phyloP scores from a whole-genome alignment of 2,113 vertebrate genomes.

The Pteropus alecto region DNA sequence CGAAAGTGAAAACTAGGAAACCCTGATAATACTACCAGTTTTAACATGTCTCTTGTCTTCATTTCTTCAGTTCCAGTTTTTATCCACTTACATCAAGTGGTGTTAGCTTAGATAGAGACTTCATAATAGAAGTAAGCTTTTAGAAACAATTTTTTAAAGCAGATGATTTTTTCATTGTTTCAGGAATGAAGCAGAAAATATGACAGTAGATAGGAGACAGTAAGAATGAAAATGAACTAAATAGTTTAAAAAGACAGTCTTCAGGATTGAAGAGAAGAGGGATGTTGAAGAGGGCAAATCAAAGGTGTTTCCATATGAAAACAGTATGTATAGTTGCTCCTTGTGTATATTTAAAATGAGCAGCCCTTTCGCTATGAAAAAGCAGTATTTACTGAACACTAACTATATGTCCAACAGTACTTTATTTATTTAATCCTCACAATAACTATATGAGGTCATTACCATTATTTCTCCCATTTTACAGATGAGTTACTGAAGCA shows the following conservation, averaged over 20 bases:
- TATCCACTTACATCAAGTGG: constrained; percentile 26
- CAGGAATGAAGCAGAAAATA: background rate
- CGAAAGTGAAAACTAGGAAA: constrained; percentile 14
- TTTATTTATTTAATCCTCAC: constrained; percentile 10
- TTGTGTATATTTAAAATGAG: background rate
- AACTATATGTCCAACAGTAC: background rate
- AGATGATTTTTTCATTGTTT: constrained; percentile 14
- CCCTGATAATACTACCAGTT: background rate
- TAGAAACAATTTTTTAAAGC: background rate
- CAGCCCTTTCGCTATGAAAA: background rate
- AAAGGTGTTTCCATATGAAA: background rate
- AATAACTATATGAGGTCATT: background rate
- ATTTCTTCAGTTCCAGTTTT: constrained; percentile 29
- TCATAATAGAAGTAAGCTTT: constrained; percentile 27
- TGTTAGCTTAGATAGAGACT: constrained; percentile 14
- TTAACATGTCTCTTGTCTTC: constrained; percentile 10
- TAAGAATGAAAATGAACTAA: constrained; percentile 23
- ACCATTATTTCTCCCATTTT: background rate
- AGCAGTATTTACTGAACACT: background rate
- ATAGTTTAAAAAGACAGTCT: background rate
- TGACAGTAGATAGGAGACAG: background rate
- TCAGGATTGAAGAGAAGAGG: background rate
- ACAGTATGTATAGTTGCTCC: background rate
- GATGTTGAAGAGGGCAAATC: background rate
- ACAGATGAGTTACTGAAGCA: background rate